These are phyloP conservation scores for Phyllotis vaccarum DNA, from an alignment of 2,797 vertebrate species.

Conservation along the genomic window DNA sequence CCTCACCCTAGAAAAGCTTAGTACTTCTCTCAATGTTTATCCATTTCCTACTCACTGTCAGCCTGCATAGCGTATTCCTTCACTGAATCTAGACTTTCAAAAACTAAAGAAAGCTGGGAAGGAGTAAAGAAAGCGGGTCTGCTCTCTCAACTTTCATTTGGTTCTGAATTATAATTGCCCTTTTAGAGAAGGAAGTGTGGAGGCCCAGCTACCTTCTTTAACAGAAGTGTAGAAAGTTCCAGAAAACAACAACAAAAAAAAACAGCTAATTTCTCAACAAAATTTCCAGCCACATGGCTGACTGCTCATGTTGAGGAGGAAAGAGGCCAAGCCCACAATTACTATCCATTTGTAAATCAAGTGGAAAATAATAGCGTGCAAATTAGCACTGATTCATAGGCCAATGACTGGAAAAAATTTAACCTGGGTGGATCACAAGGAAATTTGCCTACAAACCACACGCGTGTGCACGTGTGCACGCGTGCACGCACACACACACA, in stretches of 20 bases:
- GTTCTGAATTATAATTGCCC: not conserved
- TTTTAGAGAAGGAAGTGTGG: not conserved
- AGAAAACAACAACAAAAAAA: not conserved
- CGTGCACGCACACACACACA: too few relatives aligned
- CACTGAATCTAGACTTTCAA: not conserved
- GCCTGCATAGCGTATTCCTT: not conserved
- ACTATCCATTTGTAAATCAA: conserved; percentile 40
- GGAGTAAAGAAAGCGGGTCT: not conserved
- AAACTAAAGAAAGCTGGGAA: not conserved
- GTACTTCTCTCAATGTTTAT: not conserved
- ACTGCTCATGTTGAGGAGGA: not conserved
- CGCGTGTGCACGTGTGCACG: too few relatives aligned
- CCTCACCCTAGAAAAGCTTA: too few relatives aligned
- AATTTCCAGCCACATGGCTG: not conserved
- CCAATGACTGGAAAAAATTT: conserved; percentile 47
- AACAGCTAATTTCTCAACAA: conserved; percentile 30
- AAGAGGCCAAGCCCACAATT: not conserved
- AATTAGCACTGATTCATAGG: conserved; percentile 26
- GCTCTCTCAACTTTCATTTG: not conserved
- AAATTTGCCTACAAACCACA: not conserved
- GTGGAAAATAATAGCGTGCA: conserved; percentile 42
- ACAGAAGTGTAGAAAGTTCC: not conserved
- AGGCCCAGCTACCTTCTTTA: not conserved
- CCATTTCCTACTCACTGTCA: not conserved
- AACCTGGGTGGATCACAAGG: conserved; percentile 30